Percentiles rank a stretch among this genome's conserved stretches.
phyloP scores from a whole-genome alignment of 1,140 invertebrate species.

The Himalopsyche phryganea region DNA sequence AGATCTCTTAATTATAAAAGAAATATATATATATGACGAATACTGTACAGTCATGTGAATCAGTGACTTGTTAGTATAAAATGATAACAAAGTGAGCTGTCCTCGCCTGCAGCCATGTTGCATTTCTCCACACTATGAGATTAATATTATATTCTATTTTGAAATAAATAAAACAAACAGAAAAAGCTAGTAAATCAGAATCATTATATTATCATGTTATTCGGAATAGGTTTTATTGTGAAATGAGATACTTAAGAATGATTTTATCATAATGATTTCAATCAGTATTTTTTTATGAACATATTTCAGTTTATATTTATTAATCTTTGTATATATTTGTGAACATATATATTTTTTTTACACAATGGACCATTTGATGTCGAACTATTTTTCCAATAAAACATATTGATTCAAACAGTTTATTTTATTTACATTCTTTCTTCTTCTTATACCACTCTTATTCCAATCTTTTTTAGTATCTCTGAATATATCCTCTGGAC shows the following conservation, averaged over 20 bases:
- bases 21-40: too few species aligned
- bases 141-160: slow-evolving; percentile 14
- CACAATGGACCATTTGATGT: slow-evolving; percentile 35
- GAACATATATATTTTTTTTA: slow-evolving; percentile 36
- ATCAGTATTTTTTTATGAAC: slow-evolving; percentile 35
- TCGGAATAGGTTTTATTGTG: neutral
- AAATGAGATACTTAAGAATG: slow-evolving; percentile 26
- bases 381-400: slow-evolving; percentile 35
- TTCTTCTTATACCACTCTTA: too few species aligned
- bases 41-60: too few species aligned
- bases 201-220: slow-evolving; percentile 14
- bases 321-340: slow-evolving; percentile 33
- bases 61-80: too few species aligned
- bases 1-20: too few species aligned
- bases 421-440: slow-evolving; percentile 4
- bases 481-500: too few species aligned
- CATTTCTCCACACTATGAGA: slow-evolving; percentile 8
- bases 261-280: slow-evolving; percentile 30
- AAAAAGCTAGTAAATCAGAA: slow-evolving; percentile 1
- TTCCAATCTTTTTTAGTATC: too few species aligned
- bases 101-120: too few species aligned
- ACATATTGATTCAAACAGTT: slow-evolving; percentile 3
- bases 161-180: slow-evolving; percentile 9
- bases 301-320: slow-evolving; percentile 33
- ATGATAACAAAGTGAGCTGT: too few species aligned